These are phyloP conservation scores for Dicerorhinus sumatrensis DNA, from an alignment of 2,113 vertebrate genomes.

Conservation along the genomic window DNA sequence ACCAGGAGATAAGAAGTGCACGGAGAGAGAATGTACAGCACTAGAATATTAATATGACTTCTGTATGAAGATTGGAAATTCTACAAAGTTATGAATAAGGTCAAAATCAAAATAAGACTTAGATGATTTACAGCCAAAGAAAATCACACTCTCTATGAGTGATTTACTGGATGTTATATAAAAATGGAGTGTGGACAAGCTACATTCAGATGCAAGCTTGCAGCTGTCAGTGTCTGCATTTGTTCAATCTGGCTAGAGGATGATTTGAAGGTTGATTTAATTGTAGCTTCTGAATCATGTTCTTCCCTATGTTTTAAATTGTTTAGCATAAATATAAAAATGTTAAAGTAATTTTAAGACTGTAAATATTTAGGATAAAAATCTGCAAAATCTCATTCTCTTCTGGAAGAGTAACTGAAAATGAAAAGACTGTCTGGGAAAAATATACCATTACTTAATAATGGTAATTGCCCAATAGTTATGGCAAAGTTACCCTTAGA, in stretches of 20 bases:
- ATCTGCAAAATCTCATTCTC: constrained; percentile 75
- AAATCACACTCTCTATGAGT: constrained; percentile 67
- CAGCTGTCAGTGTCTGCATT: constrained; percentile 48
- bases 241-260: constrained; percentile 67
- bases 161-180: constrained; percentile 47
- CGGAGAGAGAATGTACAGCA: background rate
- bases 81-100: constrained; percentile 56
- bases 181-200: constrained; percentile 55
- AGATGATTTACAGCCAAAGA: constrained; percentile 66
- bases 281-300: constrained; percentile 68
- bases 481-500: constrained; percentile 49
- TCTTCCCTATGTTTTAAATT: constrained; percentile 78
- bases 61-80: constrained; percentile 55
- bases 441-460: constrained; percentile 51
- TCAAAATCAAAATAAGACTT: constrained; percentile 68
- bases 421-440: background rate
- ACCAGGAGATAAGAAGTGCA: constrained; percentile 32
- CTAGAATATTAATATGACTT: constrained; percentile 71
- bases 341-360: constrained; percentile 62
- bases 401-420: constrained; percentile 28
- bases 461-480: constrained; percentile 31
- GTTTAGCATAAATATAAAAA: constrained; percentile 79
- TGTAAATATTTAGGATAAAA: constrained; percentile 84
- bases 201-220: constrained; percentile 36
- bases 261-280: constrained; percentile 81